Evolutionary conservation across 2,113 vertebrate species (phyloP), one percentile per base, ranked within the genome.

Genomic region (Nannobrachium achirus): DNA sequence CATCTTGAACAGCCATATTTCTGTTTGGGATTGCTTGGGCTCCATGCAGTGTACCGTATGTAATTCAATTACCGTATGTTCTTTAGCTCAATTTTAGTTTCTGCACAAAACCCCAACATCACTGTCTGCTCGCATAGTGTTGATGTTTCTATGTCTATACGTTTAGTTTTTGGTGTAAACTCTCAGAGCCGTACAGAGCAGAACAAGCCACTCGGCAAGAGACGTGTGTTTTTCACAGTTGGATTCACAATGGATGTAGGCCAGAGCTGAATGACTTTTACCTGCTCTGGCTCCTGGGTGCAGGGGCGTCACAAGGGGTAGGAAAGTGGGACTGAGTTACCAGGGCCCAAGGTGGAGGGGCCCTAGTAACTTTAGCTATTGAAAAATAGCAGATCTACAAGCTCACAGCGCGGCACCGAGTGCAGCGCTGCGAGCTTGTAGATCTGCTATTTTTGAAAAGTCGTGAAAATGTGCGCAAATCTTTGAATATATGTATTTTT

Each of bases 261-360:
- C 90, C 90, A 93, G 76, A 84, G 78, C 65, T 63, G 83, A 82
- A 79, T 20, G 49, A 67, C 63, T 62, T 80, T 84, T 91, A 91
- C 89, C 87, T 89, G 88, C 76, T 72, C 55, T n/a, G 15, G 66
- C 59, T 87, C 74, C 66, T 78, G 74, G 59, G 76, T 80, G 74
- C n/a, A n/a, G n/a, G n/a, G n/a, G n/a, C n/a, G n/a, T n/a, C n/a
- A n/a, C n/a, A n/a, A n/a, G n/a, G n/a, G n/a, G n/a, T n/a, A n/a
- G n/a, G n/a, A n/a, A n/a, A n/a, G n/a, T n/a, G n/a, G n/a, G n/a
- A n/a, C n/a, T n/a, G n/a, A n/a, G n/a, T n/a, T n/a, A n/a, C n/a
- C n/a, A n/a, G n/a, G n/a, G n/a, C n/a, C n/a, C n/a, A n/a, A n/a
- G n/a, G n/a, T n/a, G n/a, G n/a, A n/a, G n/a, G n/a, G n/a, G n/a